Evolutionary conservation across 2,888 invertebrate species (phyloP).

Genomic region (Idaea aversata): DNA sequence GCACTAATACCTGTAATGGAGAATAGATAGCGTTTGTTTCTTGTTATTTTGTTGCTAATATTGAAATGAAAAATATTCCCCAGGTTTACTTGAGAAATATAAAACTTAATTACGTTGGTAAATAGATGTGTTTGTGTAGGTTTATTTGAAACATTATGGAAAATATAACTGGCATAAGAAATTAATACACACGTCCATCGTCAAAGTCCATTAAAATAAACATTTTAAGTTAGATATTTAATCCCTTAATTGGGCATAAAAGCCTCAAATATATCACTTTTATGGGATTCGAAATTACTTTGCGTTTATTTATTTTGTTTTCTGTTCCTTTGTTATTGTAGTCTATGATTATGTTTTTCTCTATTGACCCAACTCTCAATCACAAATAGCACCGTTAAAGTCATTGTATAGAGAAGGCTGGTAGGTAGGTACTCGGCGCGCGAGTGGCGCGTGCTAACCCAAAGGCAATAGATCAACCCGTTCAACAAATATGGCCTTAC

Average conservation of each 20-base stretch:
- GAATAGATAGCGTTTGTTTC: conserved; percentile 17
- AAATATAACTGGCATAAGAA: background rate
- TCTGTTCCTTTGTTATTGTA: background rate
- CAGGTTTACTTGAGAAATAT: background rate
- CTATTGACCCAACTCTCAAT: background rate
- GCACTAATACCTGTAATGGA: conserved; percentile 19
- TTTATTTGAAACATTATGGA: background rate
- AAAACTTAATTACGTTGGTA: background rate
- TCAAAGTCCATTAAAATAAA: background rate
- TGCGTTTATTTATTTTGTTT: background rate
- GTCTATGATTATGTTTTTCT: conserved; percentile 2
- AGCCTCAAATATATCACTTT: background rate
- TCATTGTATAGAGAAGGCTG: conserved; percentile 21
- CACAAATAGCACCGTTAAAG: conserved; percentile 13
- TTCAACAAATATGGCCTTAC: conserved; percentile 8
- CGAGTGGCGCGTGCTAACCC: conserved; percentile 22
- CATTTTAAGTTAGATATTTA: background rate
- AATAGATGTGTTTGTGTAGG: background rate
- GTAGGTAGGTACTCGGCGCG: conserved; percentile 6
- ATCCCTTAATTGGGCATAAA: background rate
- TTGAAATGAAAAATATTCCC: background rate
- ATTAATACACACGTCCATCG: background rate
- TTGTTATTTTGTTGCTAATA: conserved; percentile 14
- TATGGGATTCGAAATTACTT: background rate
- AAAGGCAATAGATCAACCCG: conserved; percentile 13